These are phyloP conservation scores for Enteromius thamalakanensis DNA, from an alignment of 2,797 vertebrate genomes.

Conservation along the genomic window DNA sequence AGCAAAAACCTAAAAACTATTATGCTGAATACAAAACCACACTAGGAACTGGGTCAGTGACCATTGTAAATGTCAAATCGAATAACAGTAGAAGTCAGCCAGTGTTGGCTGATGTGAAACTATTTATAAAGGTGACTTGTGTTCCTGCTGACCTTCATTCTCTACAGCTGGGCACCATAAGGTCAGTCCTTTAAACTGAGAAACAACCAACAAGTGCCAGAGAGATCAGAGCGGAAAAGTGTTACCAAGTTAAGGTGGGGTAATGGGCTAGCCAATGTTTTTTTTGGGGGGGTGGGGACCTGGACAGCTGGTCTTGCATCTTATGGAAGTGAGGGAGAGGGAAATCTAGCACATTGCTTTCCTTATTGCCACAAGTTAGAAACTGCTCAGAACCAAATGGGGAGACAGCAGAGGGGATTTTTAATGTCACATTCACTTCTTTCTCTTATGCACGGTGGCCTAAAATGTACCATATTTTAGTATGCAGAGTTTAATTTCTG, in stretches of 20 bases:
- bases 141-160: conserved; percentile 13
- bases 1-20: background rate
- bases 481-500: background rate
- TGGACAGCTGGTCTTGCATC: conserved; percentile 2
- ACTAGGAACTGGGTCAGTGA: background rate
- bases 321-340: background rate
- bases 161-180: background rate
- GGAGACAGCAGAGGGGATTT: background rate
- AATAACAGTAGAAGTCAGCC: background rate
- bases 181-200: conserved; percentile 1
- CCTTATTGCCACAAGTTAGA: background rate
- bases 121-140: conserved; percentile 7
- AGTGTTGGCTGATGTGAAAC: background rate
- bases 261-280: background rate
- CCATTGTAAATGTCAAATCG: conserved; percentile 1
- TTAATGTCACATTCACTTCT: background rate
- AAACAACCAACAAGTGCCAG: background rate
- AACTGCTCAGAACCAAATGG: conserved; percentile 20
- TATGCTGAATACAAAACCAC: background rate
- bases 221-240: background rate
- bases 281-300: background rate
- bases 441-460: background rate
- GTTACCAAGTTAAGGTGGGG: background rate
- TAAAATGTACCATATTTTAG: background rate
- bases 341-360: conserved; percentile 9